Evolutionary conservation across 2,888 invertebrate genomes (phyloP), one percentile per base, ranked within the genome.

Genomic region (Clivina fossor): DNA sequence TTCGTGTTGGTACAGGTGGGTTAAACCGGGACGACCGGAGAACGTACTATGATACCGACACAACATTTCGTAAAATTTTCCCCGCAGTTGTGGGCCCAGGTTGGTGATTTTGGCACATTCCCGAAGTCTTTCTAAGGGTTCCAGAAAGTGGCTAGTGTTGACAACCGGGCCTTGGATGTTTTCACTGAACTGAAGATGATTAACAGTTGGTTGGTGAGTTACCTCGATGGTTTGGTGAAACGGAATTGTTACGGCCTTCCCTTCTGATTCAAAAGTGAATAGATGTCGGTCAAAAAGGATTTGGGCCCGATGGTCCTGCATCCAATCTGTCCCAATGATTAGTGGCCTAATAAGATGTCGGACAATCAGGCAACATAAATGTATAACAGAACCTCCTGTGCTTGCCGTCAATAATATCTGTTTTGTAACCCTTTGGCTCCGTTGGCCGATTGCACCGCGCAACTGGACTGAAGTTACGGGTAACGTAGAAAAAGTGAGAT

Each of bases 271-370:
- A 7, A n/a, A 20, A n/a, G n/a, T n/a, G n/a, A n/a, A n/a, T n/a
- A n/a, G n/a, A n/a, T n/a, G n/a, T n/a, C n/a, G n/a, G n/a, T 4
- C 4, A 16, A 38, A 56, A 58, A 49, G 38, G 19, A 61, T 19
- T 11, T 22, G 35, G 7, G 51, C 59, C 8, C 43, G n/a, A 2
- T 56, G 51, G 1, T 22, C 16, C 9, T 28, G 19, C 30, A 57
- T 18, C 57, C 37, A 62, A 22, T 58, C 58, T 44, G 51, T 58
- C 43, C 61, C 59, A 9, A 63, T 33, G 30, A 61, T 61, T 4
- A 62, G 22, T 0, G 61, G 61, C 4, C 61, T 28, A 28, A 62
- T 47, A 16, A 62, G 50, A 22, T 58, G 53, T 47, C 54, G 57
- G 1, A 63, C 57, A 4, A 61, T 57, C 4, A 63, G 28, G 26